Base-by-base conservation (phyloP, 2,888 invertebrate species). In the Sycophila texana region DNA sequence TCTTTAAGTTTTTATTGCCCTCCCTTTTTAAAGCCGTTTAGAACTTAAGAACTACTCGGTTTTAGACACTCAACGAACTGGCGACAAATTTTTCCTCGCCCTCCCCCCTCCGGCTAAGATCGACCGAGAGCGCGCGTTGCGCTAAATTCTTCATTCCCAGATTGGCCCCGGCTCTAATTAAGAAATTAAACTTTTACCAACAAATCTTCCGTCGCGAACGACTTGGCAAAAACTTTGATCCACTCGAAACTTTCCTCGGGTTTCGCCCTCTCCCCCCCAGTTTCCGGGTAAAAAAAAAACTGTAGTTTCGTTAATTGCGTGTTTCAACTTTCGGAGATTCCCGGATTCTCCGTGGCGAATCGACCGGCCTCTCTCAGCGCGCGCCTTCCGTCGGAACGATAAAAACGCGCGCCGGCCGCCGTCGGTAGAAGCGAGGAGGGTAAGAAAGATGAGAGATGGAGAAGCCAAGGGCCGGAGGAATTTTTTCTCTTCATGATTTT, bases 341-440 rank as follows among this genome's bases (percentile, higher is more conserved):
- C 26, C 72, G 55, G 47, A 26, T 26, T 70, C 30, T 49, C 61
- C 20, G 55, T 22, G 79, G 20, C 30, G 53, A 58, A 66, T 66
- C 16, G 65, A 63, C 26, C 63, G 49, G 51, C 73, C 26, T 39
- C 60, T 12, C 18, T n/a, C n/a, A n/a, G n/a, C 1, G n/a, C 63
- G 63, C 75, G 75, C 26, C 26, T 76, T 80, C 79, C 79, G 79
- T 16, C 79, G 79, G 79, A 47, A 72, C 30, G 57, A 55, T 16
- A 76, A 61, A 68, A 18, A 47, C 16, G 16, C 18, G 47, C 14
- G n/a, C 2, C 61, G 30, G 58, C 60, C 39, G 47, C 39, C 63
- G 63, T 47, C 47, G 63, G 63, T n/a, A 18, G 18, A 47, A 18
- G 61, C 16, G 26, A 1, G 13, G 58, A 39, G 49, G 65, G 66